A percentile compares a stretch with the other conserved stretches of the same genome.
Evolutionary conservation across 2,888 invertebrate genomes (phyloP).

Genomic region (Dynastes grantii): DNA sequence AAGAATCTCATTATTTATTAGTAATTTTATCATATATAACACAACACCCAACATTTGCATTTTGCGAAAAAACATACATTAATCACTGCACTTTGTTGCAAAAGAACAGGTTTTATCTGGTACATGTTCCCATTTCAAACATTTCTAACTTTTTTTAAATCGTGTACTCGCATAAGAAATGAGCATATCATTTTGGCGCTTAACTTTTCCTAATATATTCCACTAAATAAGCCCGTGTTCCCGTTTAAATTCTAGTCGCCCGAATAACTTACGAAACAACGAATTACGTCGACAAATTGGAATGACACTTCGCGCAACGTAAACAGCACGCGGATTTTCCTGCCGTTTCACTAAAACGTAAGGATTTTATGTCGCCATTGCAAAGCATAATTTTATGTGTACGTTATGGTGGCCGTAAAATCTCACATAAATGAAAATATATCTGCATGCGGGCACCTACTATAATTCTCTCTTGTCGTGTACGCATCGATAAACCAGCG

Average conservation of each 20-base stretch:
- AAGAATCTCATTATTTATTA: no score
- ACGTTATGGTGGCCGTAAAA: constrained; percentile 24
- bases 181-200: not conserved
- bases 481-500: not conserved
- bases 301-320: constrained; percentile 11
- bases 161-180: no score
- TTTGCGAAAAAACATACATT: not conserved
- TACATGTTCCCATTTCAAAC: not conserved
- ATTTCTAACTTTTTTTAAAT: not conserved
- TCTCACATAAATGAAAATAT: constrained; percentile 16
- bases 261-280: not conserved
- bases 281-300: constrained; percentile 34
- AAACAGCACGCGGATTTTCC: constrained; percentile 17
- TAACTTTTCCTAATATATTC: not conserved
- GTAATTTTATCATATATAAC: no score
- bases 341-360: constrained; percentile 19
- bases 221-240: not conserved
- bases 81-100: not conserved
- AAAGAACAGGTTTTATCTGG: no score
- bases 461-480: not conserved
- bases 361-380: constrained; percentile 29
- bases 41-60: not conserved
- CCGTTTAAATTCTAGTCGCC: constrained; percentile 12
- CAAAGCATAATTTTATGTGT: constrained; percentile 22
- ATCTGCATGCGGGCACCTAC: not conserved